A percentile compares a stretch with the other conserved stretches of the same genome.
phyloP scores from a whole-genome alignment of 2,888 invertebrate species.

The Bombylius discolor region DNA sequence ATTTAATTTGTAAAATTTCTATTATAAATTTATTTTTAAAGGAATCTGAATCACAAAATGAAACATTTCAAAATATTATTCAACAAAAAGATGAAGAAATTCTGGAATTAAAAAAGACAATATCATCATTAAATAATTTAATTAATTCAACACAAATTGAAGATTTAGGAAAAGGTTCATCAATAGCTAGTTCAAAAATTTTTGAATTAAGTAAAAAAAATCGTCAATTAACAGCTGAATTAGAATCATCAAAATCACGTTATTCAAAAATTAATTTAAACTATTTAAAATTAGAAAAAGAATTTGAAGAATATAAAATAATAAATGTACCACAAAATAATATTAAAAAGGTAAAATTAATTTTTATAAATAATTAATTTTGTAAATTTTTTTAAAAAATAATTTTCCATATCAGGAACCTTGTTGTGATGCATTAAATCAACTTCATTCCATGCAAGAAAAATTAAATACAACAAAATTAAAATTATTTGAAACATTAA shows the following conservation, averaged over 20 bases:
- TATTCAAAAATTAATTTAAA: conserved; percentile 21
- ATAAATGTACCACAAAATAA: neutral
- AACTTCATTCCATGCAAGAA: conserved; percentile 34
- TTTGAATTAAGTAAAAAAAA: conserved; percentile 32
- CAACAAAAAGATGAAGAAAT: conserved; percentile 19
- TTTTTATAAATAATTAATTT: neutral
- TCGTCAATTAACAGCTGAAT: conserved; percentile 25
- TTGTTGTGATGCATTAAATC: conserved; percentile 16
- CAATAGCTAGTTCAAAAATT: conserved; percentile 26
- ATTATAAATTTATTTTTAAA: neutral
- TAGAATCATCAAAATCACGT: conserved; percentile 25
- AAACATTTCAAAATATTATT: neutral
- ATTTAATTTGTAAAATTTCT: neutral
- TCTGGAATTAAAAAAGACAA: conserved; percentile 24
- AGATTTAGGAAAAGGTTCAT: conserved; percentile 28
- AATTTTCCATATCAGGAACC: neutral
- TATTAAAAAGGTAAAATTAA: neutral
- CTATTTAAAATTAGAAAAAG: conserved; percentile 9
- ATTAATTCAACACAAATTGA: conserved; percentile 29
- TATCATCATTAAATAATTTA: conserved; percentile 26
- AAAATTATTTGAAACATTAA: conserved; percentile 56
- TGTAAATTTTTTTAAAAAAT: neutral
- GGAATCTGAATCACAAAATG: neutral
- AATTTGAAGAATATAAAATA: neutral
- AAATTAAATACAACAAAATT: conserved; percentile 45